phyloP scores from a whole-genome alignment of 2,113 vertebrate genomes.

The Patagioenas fasciata region DNA sequence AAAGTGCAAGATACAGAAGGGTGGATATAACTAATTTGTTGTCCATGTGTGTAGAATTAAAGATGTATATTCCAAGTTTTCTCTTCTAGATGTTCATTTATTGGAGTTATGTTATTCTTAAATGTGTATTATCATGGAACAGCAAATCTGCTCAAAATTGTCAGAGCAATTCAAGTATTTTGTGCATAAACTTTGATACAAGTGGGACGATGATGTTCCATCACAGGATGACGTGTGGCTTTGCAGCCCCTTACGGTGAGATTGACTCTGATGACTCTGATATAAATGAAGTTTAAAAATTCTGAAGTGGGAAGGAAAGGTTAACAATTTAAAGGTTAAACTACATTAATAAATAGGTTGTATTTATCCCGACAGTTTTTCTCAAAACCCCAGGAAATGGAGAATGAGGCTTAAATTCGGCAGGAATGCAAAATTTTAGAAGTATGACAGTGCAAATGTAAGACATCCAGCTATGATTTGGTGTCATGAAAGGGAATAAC shows the following conservation, averaged over 20 bases:
- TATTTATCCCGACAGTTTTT: background rate
- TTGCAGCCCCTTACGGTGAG: background rate
- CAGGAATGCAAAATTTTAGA: too few relatives aligned
- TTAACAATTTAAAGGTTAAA: background rate
- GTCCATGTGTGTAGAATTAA: background rate
- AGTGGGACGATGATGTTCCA: background rate
- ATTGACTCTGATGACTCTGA: background rate
- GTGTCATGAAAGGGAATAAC: background rate
- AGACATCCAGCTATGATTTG: background rate
- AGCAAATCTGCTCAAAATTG: background rate
- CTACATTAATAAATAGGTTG: background rate
- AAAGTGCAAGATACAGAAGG: background rate
- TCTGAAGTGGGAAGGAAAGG: background rate
- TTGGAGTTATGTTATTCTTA: background rate
- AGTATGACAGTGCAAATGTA: background rate
- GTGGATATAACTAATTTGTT: background rate
- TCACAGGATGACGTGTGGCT: background rate
- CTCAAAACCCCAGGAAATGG: background rate
- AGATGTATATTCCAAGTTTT: background rate
- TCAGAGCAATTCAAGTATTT: background rate
- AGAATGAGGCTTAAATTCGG: background rate
- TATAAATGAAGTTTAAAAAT: background rate
- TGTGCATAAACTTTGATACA: background rate
- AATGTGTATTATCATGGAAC: background rate
- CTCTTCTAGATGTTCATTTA: background rate